A percentile compares a stretch with the other conserved stretches of the same genome.
phyloP scores from a whole-genome alignment of 2,113 vertebrate genomes.

The Pampusana beccarii region DNA sequence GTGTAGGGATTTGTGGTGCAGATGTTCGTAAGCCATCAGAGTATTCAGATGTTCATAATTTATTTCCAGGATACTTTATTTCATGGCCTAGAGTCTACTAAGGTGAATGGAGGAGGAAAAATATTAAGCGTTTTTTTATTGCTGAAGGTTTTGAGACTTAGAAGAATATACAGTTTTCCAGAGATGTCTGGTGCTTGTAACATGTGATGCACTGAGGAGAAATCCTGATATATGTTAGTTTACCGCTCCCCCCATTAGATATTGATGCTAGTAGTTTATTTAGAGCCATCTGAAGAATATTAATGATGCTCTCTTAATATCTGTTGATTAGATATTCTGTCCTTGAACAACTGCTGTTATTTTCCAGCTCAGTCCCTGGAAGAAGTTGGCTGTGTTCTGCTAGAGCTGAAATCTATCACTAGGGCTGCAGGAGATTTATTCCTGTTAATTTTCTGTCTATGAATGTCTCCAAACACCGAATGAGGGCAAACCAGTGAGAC shows the following conservation, averaged over 20 bases:
- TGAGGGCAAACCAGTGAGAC: not conserved
- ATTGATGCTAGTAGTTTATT: not conserved
- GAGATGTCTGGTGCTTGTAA: not conserved
- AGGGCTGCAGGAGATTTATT: not conserved
- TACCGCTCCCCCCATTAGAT: not conserved
- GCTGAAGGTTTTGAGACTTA: not conserved
- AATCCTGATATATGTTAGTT: not conserved
- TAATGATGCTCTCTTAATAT: not conserved
- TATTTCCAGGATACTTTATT: not conserved
- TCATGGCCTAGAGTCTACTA: not conserved
- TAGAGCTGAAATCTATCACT: not conserved
- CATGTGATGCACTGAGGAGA: not conserved
- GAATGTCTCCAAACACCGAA: not conserved
- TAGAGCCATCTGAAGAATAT: not conserved
- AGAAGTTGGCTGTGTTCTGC: not conserved
- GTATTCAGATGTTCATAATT: not conserved
- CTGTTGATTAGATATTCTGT: not conserved
- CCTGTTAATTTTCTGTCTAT: not conserved
- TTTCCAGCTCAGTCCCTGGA: not conserved
- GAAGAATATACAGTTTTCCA: not conserved
- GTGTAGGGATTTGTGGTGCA: not conserved
- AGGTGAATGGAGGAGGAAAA: not conserved
- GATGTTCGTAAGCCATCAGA: not conserved
- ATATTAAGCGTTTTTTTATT: not conserved
- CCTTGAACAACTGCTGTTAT: not conserved